Evolutionary conservation across 2,888 invertebrate species (phyloP).

Genomic region (Timandra comae): DNA sequence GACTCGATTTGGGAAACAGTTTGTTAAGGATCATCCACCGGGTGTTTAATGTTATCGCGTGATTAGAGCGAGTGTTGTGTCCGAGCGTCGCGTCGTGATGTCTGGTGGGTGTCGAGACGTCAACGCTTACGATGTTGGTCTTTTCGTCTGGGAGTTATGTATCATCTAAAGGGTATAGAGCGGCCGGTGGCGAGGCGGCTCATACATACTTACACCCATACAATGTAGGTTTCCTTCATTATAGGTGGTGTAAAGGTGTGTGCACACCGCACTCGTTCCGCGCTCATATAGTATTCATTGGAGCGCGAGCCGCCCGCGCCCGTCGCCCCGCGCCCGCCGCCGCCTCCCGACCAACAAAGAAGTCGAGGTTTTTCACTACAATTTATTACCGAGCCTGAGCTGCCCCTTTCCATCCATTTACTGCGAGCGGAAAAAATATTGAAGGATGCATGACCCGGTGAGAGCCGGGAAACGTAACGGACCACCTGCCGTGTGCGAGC

Average conservation of each 20-base stretch:
- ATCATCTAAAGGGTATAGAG: no score
- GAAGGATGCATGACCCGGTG: conserved; percentile 9
- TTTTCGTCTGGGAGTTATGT: no score
- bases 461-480: conserved; percentile 1
- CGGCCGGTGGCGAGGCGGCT: no score
- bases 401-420: conserved; percentile 9
- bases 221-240: conserved; percentile 7
- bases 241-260: conserved; percentile 10
- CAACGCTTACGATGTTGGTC: no score
- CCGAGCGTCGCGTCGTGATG: no score
- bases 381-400: conserved; percentile 18
- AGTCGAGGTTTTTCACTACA: conserved; percentile 23
- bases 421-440: conserved; percentile 8
- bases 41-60: no score
- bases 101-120: no score
- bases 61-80: no score
- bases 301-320: conserved; percentile 14
- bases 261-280: conserved; percentile 17
- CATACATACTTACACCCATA: no score
- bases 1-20: no score
- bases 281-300: conserved; percentile 31
- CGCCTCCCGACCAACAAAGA: conserved; percentile 18
- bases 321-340: conserved; percentile 1
- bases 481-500: no score
- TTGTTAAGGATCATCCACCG: no score